These are phyloP conservation scores for Neolamprologus longior DNA, from an alignment of 2,113 vertebrate genomes.

Conservation along the genomic window DNA sequence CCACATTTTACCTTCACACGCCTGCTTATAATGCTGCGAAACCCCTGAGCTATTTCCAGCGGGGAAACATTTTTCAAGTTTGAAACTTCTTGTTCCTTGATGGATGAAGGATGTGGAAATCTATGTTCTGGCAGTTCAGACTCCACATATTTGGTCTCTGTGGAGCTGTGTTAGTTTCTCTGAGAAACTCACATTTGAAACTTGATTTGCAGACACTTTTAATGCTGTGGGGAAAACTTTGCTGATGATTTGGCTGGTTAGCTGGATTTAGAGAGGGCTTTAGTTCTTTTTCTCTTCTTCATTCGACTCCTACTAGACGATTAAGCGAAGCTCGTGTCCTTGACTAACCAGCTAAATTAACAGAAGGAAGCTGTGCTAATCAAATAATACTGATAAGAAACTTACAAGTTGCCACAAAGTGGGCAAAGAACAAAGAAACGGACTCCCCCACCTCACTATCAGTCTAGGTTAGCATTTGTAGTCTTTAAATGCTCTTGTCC, in stretches of 20 bases:
- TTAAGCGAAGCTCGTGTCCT: not conserved
- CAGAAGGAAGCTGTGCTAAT: not conserved
- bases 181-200: slow-evolving; percentile 1
- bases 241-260: not conserved
- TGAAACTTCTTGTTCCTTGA: slow-evolving; percentile 20
- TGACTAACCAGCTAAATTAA: not conserved
- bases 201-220: not conserved
- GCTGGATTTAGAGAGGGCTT: not conserved
- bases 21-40: not conserved
- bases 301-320: not conserved
- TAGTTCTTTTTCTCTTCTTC: not conserved
- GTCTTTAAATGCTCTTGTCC: slow-evolving; percentile 12
- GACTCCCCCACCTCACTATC: not conserved
- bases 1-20: not conserved
- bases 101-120: slow-evolving; percentile 33
- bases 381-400: not conserved
- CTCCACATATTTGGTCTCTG: slow-evolving; percentile 6
- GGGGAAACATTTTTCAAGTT: slow-evolving; percentile 4
- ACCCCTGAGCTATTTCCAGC: not conserved
- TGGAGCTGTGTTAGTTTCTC: slow-evolving; percentile 32
- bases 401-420: not conserved
- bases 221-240: not conserved
- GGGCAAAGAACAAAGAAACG: not conserved
- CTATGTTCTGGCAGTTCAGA: slow-evolving; percentile 16
- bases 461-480: not conserved